Conservation (phyloP, 2,797 vertebrate species). For the Prunella strophiata region DNA sequence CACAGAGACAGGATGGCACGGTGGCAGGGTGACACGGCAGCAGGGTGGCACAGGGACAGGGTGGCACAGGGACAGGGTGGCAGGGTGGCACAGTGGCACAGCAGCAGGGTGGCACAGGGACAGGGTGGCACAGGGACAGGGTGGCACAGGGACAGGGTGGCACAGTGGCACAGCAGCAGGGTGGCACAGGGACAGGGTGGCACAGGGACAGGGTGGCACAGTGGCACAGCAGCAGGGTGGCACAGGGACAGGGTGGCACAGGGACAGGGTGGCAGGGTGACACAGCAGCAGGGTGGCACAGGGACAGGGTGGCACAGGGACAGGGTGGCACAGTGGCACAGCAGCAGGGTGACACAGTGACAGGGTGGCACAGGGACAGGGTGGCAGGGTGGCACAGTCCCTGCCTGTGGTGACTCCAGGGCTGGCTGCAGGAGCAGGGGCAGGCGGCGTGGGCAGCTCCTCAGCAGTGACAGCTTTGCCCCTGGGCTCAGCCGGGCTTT, state of each 20-base stretch:
- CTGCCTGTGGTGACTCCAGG: rapidly evolving
- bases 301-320: no score
- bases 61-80: no score
- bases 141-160: no score
- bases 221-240: no score
- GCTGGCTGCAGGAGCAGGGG: not conserved
- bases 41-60: no score
- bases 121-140: not conserved
- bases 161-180: no score
- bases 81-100: rapidly evolving
- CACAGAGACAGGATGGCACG: no score
- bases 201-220: no score
- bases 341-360: rapidly evolving
- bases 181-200: no score
- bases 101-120: not conserved
- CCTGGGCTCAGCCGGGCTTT: not conserved
- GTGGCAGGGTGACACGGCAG: no score
- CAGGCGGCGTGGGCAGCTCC: not conserved
- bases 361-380: not conserved
- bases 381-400: not conserved
- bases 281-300: not conserved
- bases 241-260: no score
- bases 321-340: not conserved
- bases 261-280: no score
- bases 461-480: not conserved